These are phyloP conservation scores for Montipora sp. DNA, from an alignment of 64 coral and sea anemone species.

Conservation along the genomic window DNA sequence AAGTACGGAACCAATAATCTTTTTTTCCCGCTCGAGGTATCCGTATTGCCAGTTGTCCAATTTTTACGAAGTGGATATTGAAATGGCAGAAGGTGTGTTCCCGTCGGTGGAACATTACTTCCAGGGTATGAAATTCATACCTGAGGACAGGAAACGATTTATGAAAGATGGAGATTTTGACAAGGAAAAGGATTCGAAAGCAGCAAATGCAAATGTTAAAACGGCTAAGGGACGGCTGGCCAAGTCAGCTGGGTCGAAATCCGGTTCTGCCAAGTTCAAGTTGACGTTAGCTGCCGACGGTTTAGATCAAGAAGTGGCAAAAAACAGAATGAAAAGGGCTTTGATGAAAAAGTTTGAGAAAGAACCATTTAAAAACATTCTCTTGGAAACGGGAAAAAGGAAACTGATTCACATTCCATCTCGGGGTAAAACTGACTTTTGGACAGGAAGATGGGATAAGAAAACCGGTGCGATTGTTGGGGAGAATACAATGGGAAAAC, in stretches of 20 bases:
- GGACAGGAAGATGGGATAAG: constrained; percentile 86
- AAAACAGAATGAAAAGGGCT: constrained; percentile 81
- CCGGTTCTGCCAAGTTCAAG: constrained; percentile 62
- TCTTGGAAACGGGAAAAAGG: constrained; percentile 62
- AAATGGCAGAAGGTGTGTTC: constrained; percentile 90
- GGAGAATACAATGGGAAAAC: constrained; percentile 82
- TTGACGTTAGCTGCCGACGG: constrained; percentile 66
- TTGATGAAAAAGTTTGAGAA: constrained; percentile 68
- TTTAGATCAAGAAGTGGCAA: constrained; percentile 76
- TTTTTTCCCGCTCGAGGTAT: constrained; percentile 68
- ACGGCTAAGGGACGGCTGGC: constrained; percentile 65
- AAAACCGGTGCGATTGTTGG: constrained; percentile 70
- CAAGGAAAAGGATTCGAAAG: constrained; percentile 23
- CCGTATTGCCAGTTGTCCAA: constrained; percentile 82
- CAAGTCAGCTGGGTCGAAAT: constrained; percentile 88
- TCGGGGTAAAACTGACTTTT: constrained; percentile 83
- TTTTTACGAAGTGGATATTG: constrained; percentile 79
- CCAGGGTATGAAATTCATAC: constrained; percentile 91
- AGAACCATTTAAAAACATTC: constrained; percentile 71
- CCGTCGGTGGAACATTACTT: constrained; percentile 94
- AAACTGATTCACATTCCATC: constrained; percentile 79
- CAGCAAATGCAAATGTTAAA: constrained; percentile 8
- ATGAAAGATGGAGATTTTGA: constrained; percentile 73
- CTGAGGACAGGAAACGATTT: constrained; percentile 73
- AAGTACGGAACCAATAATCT: constrained; percentile 53